Evolutionary conservation across 1,140 invertebrate species (phyloP).

Genomic region (Cotesia vestalis): DNA sequence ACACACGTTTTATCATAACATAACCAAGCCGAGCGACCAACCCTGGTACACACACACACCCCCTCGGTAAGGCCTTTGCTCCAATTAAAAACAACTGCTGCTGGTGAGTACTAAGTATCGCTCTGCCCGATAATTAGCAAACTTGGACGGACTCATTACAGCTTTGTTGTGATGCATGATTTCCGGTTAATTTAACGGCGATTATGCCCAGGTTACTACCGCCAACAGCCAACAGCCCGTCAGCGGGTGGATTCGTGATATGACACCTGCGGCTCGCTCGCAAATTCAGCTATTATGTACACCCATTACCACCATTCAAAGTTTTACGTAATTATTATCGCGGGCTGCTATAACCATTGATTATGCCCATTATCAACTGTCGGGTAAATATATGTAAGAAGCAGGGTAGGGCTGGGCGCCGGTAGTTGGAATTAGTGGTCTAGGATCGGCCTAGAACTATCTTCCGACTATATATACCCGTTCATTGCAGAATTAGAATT

Average conservation of each 20-base stretch:
- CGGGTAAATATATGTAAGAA: conserved; percentile 61
- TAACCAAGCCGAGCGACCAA: no score
- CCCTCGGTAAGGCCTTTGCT: neutral
- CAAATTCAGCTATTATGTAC: conserved; percentile 5
- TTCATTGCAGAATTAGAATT: conserved; percentile 65
- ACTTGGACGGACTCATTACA: conserved; percentile 7
- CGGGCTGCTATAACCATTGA: conserved; percentile 57
- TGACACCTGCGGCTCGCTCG: conserved; percentile 30
- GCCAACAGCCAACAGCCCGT: conserved; percentile 14
- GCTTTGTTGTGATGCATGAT: conserved; percentile 11
- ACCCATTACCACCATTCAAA: conserved; percentile 42
- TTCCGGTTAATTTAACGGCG: conserved; percentile 16
- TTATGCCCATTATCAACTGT: conserved; percentile 62
- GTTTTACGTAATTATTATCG: conserved; percentile 61
- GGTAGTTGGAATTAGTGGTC: conserved; percentile 60
- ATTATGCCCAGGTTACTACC: neutral
- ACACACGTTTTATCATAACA: neutral
- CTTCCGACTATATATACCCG: conserved; percentile 54
- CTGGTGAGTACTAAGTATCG: neutral
- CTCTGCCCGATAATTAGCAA: no score
- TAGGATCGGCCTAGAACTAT: conserved; percentile 63
- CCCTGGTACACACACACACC: no score
- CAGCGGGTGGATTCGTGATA: conserved; percentile 38
- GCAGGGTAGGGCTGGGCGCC: conserved; percentile 51
- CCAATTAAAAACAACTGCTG: conserved; percentile 15